Conservation (phyloP, 2,888 invertebrate species). For the Clepsis dumicolana region DNA sequence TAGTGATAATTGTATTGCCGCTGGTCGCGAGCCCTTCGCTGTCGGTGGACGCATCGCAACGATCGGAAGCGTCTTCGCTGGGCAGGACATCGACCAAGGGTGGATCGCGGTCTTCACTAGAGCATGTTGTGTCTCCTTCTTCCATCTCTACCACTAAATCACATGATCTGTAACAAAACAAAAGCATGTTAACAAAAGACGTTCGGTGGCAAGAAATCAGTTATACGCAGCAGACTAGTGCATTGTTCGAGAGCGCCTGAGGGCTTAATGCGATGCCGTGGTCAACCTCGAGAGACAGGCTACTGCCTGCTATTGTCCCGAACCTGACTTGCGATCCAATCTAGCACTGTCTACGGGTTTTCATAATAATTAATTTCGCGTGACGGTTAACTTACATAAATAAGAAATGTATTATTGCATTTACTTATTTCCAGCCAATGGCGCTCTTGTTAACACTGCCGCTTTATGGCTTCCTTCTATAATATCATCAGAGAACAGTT, state of each 20-base stretch:
- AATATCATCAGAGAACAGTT: constrained; percentile 50
- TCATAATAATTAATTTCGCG: constrained; percentile 26
- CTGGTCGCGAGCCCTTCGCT: constrained; percentile 52
- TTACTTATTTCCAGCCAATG: constrained; percentile 50
- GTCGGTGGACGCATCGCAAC: constrained; percentile 52
- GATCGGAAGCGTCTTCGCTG: constrained; percentile 54
- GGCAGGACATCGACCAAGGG: constrained; percentile 56
- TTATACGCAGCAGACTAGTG: constrained; percentile 60
- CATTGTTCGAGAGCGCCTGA: constrained; percentile 60
- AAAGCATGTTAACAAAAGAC: constrained; percentile 45
- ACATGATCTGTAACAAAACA: constrained; percentile 82
- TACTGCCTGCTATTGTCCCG: constrained; percentile 64
- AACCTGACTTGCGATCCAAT: constrained; percentile 48
- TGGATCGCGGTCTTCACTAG: constrained; percentile 56
- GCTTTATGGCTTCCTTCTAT: constrained; percentile 58
- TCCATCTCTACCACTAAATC: constrained; percentile 71
- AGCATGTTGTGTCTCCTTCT: constrained; percentile 63
- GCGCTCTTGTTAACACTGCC: constrained; percentile 53
- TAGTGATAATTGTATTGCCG: constrained; percentile 56
- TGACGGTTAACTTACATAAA: constrained; percentile 19
- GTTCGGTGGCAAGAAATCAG: constrained; percentile 59
- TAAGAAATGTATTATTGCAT: constrained; percentile 46
- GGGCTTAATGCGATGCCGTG: constrained; percentile 55
- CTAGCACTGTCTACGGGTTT: constrained; percentile 29
- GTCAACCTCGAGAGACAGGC: constrained; percentile 61